Evolutionary conservation across 2,797 vertebrate species (phyloP).

Genomic region (Falco novaeseelandiae): DNA sequence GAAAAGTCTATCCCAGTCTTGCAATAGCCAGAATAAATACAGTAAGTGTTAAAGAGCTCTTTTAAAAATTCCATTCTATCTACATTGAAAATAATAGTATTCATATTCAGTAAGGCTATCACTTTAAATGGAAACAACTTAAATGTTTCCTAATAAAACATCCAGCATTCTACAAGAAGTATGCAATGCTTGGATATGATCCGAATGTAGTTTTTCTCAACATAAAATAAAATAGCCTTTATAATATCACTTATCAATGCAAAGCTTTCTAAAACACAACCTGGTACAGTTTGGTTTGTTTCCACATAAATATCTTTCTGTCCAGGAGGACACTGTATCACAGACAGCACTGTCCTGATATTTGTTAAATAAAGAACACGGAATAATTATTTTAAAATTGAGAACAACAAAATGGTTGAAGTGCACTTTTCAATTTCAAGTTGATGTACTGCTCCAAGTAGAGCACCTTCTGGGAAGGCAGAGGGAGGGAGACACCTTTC

Average conservation of each 20-base stretch:
- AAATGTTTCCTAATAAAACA: background rate
- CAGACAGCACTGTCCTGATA: accelerated
- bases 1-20: background rate
- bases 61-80: background rate
- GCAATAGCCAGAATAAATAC: background rate
- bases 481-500: background rate
- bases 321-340: background rate
- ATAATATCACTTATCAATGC: background rate
- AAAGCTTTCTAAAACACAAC: background rate
- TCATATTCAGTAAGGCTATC: background rate
- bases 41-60: background rate
- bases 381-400: background rate
- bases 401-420: background rate
- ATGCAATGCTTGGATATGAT: background rate
- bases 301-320: background rate
- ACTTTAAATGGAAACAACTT: background rate
- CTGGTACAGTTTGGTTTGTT: background rate
- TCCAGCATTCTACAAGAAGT: background rate
- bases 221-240: background rate
- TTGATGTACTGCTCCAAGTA: background rate
- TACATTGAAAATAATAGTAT: background rate
- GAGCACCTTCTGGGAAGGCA: background rate
- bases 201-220: accelerated
- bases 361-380: background rate
- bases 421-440: background rate